Percentiles rank a stretch among this genome's conserved stretches.
These are phyloP conservation scores for Oscheius onirici DNA, from an alignment of 2,888 invertebrate species.

Conservation along the genomic window DNA sequence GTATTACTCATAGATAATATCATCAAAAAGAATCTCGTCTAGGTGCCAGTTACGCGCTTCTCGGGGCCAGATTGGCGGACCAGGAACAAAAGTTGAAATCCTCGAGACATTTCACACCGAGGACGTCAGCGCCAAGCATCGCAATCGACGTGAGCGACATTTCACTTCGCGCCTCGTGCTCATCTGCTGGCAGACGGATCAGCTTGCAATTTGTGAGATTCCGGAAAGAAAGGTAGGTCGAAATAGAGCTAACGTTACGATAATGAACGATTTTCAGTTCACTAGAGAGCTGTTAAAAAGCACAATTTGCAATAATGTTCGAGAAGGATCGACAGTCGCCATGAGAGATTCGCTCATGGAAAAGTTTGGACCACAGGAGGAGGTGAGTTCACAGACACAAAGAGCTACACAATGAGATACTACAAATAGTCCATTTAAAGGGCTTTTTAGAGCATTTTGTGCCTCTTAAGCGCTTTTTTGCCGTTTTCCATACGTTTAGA, in stretches of 20 bases:
- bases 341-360: conserved; percentile 49
- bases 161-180: conserved; percentile 44
- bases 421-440: no score
- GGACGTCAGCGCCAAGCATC: conserved; percentile 43
- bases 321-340: conserved; percentile 31
- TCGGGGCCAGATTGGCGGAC: conserved; percentile 44
- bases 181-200: conserved; percentile 37
- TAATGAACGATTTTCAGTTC: conserved; percentile 32
- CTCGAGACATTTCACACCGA: conserved; percentile 51
- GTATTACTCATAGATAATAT: conserved; percentile 22
- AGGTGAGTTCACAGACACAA: no score
- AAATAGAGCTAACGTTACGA: neutral
- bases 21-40: neutral
- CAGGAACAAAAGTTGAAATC: conserved; percentile 42
- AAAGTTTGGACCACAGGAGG: conserved; percentile 41
- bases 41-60: conserved; percentile 34
- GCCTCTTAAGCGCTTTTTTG: no score
- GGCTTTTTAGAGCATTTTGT: no score
- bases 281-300: conserved; percentile 36
- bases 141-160: conserved; percentile 48
- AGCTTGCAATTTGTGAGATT: conserved; percentile 16
- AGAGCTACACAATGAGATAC: no score
- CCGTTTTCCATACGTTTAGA: no score
- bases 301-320: conserved; percentile 22
- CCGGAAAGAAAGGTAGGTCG: neutral